A percentile compares a stretch with the other conserved stretches of the same genome.
Conservation (phyloP, 1,140 invertebrate species). For the Ladona fulva region DNA sequence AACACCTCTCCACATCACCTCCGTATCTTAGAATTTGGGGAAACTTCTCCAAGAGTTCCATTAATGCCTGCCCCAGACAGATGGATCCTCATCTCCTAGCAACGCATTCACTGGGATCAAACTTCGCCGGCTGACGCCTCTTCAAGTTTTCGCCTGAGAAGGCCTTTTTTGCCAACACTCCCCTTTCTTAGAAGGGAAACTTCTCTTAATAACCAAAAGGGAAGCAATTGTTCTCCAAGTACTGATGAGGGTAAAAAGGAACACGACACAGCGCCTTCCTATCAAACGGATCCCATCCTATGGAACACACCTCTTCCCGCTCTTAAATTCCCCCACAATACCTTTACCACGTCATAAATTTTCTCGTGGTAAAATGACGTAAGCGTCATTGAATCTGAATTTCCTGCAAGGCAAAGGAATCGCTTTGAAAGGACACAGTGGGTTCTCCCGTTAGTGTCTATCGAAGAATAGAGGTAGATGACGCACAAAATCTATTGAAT, state of each 20-base stretch:
- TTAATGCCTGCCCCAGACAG: not conserved
- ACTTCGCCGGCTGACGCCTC: not conserved
- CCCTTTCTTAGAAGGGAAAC: not conserved
- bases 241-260: not conserved
- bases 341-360: no score
- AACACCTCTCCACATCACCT: not conserved
- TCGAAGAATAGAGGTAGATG: no score
- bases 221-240: not conserved
- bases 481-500: no score
- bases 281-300: not conserved
- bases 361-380: no score
- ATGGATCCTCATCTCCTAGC: not conserved
- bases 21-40: slow-evolving; percentile 4
- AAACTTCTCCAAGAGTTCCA: not conserved
- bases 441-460: no score
- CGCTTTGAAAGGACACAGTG: no score
- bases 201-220: slow-evolving; percentile 1
- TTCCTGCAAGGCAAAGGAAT: no score
- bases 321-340: no score
- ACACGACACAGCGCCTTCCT: not conserved
- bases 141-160: not conserved
- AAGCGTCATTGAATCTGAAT: no score
- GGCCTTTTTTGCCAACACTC: not conserved
- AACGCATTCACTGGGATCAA: not conserved
- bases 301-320: no score